Evolutionary conservation across 2,888 invertebrate genomes (phyloP).

Genomic region (Andrena trimmerana): DNA sequence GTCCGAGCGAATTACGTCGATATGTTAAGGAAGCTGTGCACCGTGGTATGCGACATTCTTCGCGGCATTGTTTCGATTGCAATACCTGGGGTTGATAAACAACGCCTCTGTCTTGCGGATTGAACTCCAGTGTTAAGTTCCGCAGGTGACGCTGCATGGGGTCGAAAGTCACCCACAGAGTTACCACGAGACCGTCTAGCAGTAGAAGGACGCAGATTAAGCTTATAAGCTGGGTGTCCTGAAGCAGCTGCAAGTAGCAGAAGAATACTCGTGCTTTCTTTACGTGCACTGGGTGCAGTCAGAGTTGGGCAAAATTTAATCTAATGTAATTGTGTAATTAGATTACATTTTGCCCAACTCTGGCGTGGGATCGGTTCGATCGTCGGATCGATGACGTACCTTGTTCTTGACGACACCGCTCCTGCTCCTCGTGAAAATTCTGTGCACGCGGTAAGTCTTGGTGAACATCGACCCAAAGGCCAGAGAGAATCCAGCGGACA

Average conservation of each 20-base stretch:
- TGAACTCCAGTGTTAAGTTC: constrained; percentile 93
- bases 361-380: neutral
- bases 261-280: neutral
- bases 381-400: constrained; percentile 79
- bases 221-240: constrained; percentile 95
- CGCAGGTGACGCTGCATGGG: constrained; percentile 94
- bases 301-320: too few relatives aligned
- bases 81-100: constrained; percentile 94
- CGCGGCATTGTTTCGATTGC: neutral
- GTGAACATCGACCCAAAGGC: constrained; percentile 98
- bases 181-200: constrained; percentile 93
- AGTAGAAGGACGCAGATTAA: constrained; percentile 93
- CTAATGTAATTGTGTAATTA: too few relatives aligned
- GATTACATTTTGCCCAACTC: too few relatives aligned
- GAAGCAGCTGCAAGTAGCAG: constrained; percentile 88
- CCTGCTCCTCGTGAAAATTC: constrained; percentile 94
- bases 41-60: neutral
- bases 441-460: constrained; percentile 96
- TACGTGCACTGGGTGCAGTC: neutral
- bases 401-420: constrained; percentile 95
- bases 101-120: constrained; percentile 91
- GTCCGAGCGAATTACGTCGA: constrained; percentile 48
- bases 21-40: neutral
- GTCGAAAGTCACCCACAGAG: constrained; percentile 94
- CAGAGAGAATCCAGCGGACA: constrained; percentile 95